These are phyloP conservation scores for Sorex araneus DNA, from an alignment of 2,113 vertebrate species.

Conservation along the genomic window DNA sequence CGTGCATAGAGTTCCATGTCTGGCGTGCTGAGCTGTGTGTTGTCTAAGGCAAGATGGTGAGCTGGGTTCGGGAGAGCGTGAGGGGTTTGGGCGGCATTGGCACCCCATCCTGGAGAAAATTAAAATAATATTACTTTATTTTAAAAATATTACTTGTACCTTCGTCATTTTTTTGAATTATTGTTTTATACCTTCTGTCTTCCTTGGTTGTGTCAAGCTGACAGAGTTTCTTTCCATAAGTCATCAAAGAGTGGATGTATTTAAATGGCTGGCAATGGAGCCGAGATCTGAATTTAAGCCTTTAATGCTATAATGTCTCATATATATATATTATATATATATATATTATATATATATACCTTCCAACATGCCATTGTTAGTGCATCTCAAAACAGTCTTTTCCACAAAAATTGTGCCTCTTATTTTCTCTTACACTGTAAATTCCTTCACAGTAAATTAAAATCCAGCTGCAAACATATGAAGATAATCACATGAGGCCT, in stretches of 20 bases:
- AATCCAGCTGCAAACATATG: conserved; percentile 27
- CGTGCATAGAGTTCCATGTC: too few relatives aligned
- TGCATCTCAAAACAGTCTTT: neutral
- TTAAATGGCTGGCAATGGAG: neutral
- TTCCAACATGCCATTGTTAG: neutral
- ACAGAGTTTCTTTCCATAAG: conserved; percentile 44
- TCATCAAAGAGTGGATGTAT: conserved; percentile 8
- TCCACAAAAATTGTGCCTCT: neutral
- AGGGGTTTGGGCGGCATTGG: too few relatives aligned
- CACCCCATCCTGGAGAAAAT: conserved; percentile 50
- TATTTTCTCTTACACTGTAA: neutral
- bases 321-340: too few relatives aligned
- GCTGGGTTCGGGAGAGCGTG: too few relatives aligned
- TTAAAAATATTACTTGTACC: conserved; percentile 44
- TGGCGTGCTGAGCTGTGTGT: too few relatives aligned
- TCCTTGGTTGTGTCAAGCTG: conserved; percentile 27
- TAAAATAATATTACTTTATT: neutral
- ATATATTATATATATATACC: too few relatives aligned
- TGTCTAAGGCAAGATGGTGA: too few relatives aligned
- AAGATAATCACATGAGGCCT: neutral
- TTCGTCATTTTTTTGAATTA: conserved; percentile 36
- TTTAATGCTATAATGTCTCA: neutral
- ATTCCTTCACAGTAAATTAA: conserved; percentile 17
- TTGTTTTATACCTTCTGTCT: neutral
- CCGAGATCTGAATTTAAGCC: neutral